Conservation (phyloP, 2,888 invertebrate species). For the Mesorhabditis belari region DNA sequence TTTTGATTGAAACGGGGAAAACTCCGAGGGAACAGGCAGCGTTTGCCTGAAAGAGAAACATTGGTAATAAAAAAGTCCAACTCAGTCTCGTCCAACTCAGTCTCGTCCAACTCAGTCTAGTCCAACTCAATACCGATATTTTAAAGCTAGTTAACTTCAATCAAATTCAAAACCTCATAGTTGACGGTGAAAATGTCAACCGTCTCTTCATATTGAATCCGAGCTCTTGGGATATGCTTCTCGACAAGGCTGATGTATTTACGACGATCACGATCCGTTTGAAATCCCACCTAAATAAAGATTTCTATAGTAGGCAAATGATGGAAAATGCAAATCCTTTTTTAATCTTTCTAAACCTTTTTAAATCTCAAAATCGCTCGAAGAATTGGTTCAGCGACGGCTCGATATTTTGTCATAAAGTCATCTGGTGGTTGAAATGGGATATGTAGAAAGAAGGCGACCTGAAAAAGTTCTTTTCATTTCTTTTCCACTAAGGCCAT, state of each 20-base stretch:
- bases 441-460: conserved; percentile 47
- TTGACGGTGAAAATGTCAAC: conserved; percentile 35
- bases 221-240: conserved; percentile 23
- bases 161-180: conserved; percentile 20
- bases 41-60: conserved; percentile 19
- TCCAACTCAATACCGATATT: neutral
- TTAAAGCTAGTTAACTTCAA: neutral
- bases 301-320: neutral
- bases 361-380: conserved; percentile 40
- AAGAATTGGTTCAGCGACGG: conserved; percentile 38
- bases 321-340: neutral
- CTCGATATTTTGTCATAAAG: conserved; percentile 42
- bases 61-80: neutral
- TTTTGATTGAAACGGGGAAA: conserved; percentile 47
- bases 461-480: conserved; percentile 18
- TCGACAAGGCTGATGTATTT: conserved; percentile 34
- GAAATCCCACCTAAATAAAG: conserved; percentile 37
- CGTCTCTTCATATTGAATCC: conserved; percentile 31
- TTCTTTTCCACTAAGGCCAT: neutral
- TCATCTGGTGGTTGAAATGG: conserved; percentile 43
- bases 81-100: no score
- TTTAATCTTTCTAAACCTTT: conserved; percentile 20
- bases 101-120: no score
- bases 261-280: conserved; percentile 41
- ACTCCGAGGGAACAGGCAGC: conserved; percentile 44